Evolutionary conservation across 2,888 invertebrate genomes (phyloP).

Genomic region (Ceratothoa steindachneri): DNA sequence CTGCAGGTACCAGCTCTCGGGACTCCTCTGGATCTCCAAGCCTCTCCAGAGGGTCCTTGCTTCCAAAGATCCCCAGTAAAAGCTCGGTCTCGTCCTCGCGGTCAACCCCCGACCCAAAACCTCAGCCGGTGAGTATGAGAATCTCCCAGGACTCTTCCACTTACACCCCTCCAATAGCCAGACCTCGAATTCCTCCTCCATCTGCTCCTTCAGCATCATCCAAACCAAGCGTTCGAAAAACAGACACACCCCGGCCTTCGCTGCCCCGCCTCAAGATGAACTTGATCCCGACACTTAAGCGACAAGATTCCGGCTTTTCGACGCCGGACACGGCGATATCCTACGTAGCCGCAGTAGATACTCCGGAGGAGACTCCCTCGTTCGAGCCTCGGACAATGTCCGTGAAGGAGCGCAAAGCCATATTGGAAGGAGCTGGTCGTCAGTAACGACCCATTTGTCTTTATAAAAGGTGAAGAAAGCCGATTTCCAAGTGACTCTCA

Average conservation of each 20-base stretch:
- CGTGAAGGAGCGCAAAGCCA: background rate
- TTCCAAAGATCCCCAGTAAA: background rate
- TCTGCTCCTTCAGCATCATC: background rate
- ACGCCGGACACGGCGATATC: conserved; percentile 17
- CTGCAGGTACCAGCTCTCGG: background rate
- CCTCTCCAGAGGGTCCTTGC: background rate
- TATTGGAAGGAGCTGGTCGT: background rate
- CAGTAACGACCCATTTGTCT: too few relatives aligned
- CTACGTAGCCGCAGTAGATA: background rate
- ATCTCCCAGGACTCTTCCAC: background rate
- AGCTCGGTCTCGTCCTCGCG: background rate
- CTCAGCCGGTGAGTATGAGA: too few relatives aligned
- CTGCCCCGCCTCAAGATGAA: conserved; percentile 19
- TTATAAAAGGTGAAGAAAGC: too few relatives aligned
- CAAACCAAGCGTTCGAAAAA: background rate
- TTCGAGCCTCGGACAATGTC: background rate
- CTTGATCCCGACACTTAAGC: background rate
- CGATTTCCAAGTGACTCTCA: too few relatives aligned
- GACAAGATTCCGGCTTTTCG: background rate
- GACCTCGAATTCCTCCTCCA: background rate
- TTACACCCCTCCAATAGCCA: background rate
- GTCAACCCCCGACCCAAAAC: background rate
- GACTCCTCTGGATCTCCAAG: background rate
- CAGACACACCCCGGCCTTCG: background rate
- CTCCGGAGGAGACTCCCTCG: background rate